These are phyloP conservation scores for Callitettix versicolor DNA, from an alignment of 1,140 invertebrate genomes.

Conservation along the genomic window DNA sequence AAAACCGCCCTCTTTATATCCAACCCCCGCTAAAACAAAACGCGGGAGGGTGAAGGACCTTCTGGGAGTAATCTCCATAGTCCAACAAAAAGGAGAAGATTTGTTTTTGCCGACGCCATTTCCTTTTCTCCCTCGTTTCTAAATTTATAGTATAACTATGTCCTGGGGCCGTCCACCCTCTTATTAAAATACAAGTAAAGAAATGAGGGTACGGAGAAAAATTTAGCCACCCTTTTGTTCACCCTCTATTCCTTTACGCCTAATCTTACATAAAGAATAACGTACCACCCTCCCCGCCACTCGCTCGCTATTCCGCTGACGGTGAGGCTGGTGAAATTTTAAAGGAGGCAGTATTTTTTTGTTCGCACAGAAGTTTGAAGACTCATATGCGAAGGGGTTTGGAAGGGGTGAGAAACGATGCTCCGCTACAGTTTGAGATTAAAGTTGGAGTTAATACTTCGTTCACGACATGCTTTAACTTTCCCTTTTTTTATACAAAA, in stretches of 20 bases:
- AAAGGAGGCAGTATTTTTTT: too few species aligned
- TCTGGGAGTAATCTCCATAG: conserved; percentile 15
- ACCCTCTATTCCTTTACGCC: too few species aligned
- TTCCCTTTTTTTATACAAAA: too few species aligned
- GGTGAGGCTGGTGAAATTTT: too few species aligned
- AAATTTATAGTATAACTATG: conserved; percentile 14
- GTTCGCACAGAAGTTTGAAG: too few species aligned
- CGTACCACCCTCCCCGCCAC: too few species aligned
- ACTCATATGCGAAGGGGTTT: not conserved
- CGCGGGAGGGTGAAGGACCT: not conserved
- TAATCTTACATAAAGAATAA: too few species aligned
- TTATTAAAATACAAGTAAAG: not conserved
- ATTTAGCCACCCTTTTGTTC: too few species aligned
- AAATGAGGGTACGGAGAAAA: too few species aligned
- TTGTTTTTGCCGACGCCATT: conserved; percentile 13
- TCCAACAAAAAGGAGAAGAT: conserved; percentile 12
- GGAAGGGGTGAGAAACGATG: not conserved
- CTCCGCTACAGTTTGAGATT: conserved; percentile 1
- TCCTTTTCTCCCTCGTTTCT: not conserved
- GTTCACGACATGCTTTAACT: too few species aligned
- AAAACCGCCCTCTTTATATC: not conserved
- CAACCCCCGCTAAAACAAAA: not conserved
- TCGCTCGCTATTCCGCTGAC: too few species aligned
- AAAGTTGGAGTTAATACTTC: not conserved
- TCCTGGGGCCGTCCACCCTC: not conserved